Base-by-base conservation (phyloP, 2,797 vertebrate species). In the Poecilia gillii region DNA sequence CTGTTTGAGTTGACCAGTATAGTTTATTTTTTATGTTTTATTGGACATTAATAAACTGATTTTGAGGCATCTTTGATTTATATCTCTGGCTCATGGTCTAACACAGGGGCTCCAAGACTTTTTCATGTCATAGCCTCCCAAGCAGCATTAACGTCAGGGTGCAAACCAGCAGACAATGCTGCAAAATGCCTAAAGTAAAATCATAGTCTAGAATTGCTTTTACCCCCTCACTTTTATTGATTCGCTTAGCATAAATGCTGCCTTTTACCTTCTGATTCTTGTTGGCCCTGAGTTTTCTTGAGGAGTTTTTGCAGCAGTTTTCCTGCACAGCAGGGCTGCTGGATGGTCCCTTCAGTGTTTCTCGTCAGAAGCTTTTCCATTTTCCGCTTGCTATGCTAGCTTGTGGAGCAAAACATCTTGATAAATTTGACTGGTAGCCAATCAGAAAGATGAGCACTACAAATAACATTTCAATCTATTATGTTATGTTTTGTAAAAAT, bases 1-100 rank as follows among this genome's bases (percentile, higher is more conserved):
- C 18, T 51, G 66, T 81, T 39, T 75, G 68, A 55, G 36, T 45
- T 51, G 75, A 33, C 6, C 41, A 73, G n/a, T 33, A 51, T 81
- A 31, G 45, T 36, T 73, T 75, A 62, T 12, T 25, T 25, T 3
- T 25, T 4, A 46, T 72, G 4, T 9, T 55, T 45, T 14, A 28
- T 8, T 55, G 33, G 39, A 13, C n/a, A 23, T 71, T 4, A 23
- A 33, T n/a, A 73, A 16, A 9, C 20, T 25, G 9, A 25, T 39
- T 39, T 33, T 20, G 59, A 64, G 8, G 18, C 3, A 28, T 8
- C 16, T 36, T 59, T 28, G 25, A 28, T 31, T n/a, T 59, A 6
- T 31, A 31, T 59, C 55, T 13, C n/a, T 31, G 36, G 31, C 59
- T 64, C 31, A 64, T 64, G 59, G 59, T 64, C 6, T 9, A 64